A percentile compares a stretch with the other conserved stretches of the same genome.
These are phyloP conservation scores for Synanthedon myopaeformis DNA, from an alignment of 2,888 invertebrate genomes.

Conservation along the genomic window DNA sequence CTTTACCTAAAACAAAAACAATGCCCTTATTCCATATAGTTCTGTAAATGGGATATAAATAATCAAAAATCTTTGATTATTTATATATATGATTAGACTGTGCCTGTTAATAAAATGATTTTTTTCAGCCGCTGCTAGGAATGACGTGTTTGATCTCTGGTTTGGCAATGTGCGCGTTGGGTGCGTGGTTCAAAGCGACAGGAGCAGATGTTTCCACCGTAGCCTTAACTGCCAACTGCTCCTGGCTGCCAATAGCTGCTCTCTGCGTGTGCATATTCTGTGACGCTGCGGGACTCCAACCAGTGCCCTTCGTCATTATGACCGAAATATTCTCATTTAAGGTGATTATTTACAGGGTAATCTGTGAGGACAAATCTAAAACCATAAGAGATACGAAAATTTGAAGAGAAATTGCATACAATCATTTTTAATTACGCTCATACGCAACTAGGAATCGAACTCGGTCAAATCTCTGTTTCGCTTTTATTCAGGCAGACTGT, in stretches of 20 bases:
- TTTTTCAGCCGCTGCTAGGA: constrained; percentile 42
- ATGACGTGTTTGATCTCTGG: constrained; percentile 51
- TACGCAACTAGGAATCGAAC: too few relatives aligned
- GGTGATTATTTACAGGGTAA: constrained; percentile 21
- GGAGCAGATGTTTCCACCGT: constrained; percentile 5
- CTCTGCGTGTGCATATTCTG: constrained; percentile 59
- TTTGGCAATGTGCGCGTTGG: constrained; percentile 38
- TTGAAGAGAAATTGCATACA: too few relatives aligned
- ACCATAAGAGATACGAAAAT: too few relatives aligned
- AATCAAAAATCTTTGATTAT: too few relatives aligned
- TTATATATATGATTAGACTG: too few relatives aligned
- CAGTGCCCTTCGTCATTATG: constrained; percentile 60
- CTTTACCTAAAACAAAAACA: too few relatives aligned
- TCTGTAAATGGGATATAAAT: too few relatives aligned
- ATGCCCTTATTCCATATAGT: too few relatives aligned
- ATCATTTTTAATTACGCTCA: too few relatives aligned
- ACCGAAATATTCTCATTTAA: constrained; percentile 62
- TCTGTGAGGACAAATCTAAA: too few relatives aligned
- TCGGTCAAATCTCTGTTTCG: too few relatives aligned
- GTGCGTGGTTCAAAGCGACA: constrained; percentile 42
- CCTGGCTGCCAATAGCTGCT: constrained; percentile 49
- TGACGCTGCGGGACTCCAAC: constrained; percentile 57
- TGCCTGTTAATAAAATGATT: background rate
- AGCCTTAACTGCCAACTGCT: constrained; percentile 2
- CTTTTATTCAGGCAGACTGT: too few relatives aligned